Conservation (phyloP, 2,113 vertebrate genomes). For the Lanius collurio region DNA sequence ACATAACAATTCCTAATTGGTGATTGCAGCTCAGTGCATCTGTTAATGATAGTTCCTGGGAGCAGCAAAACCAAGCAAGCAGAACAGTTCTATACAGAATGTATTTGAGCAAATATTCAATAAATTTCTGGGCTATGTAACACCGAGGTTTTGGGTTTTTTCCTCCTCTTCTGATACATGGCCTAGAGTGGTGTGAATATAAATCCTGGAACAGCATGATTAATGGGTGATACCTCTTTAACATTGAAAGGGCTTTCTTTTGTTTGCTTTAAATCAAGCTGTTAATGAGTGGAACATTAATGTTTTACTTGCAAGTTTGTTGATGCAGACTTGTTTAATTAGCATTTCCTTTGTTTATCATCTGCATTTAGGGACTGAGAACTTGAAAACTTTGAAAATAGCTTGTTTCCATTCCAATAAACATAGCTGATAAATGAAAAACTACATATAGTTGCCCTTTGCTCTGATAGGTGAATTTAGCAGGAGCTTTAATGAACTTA, state of each 20-base stretch:
- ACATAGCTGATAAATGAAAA: neutral
- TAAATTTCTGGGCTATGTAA: conserved; percentile 77
- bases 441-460: neutral
- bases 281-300: neutral
- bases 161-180: conserved; percentile 22
- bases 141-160: conserved; percentile 3
- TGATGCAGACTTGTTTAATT: neutral
- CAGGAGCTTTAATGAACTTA: neutral
- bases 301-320: neutral
- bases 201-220: neutral
- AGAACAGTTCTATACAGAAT: conserved; percentile 60
- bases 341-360: neutral
- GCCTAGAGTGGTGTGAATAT: conserved; percentile 1
- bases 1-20: conserved; percentile 33
- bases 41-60: conserved; percentile 24
- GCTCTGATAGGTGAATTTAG: neutral
- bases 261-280: neutral
- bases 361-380: neutral
- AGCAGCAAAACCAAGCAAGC: conserved; percentile 28
- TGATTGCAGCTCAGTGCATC: conserved; percentile 43
- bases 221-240: neutral
- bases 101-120: conserved; percentile 71
- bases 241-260: neutral
- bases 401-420: conserved; percentile 15
- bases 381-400: neutral